Evolutionary conservation across 1,140 invertebrate genomes (phyloP).

Genomic region (Cotesia chilonis): DNA sequence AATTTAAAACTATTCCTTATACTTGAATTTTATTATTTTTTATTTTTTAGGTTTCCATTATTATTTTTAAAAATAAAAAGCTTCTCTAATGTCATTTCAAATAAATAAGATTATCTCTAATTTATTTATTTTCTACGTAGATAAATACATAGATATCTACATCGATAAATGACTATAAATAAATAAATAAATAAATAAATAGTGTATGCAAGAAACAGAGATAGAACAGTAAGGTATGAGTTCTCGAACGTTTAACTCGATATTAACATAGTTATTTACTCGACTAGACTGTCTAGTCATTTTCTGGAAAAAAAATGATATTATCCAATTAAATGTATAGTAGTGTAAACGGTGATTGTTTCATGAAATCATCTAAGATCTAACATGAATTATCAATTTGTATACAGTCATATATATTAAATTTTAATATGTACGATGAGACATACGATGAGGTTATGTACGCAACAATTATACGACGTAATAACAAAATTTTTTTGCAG

Average conservation of each 20-base stretch:
- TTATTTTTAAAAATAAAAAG: slow-evolving; percentile 9
- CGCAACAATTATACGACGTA: slow-evolving; percentile 12
- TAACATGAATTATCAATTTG: not conserved
- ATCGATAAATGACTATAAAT: not conserved
- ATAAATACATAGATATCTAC: not conserved
- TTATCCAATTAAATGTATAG: too few species aligned
- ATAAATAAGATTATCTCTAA: slow-evolving; percentile 1
- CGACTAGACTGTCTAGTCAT: too few species aligned
- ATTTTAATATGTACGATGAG: too few species aligned
- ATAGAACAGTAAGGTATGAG: too few species aligned
- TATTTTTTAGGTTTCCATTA: slow-evolving; percentile 14
- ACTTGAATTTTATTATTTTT: slow-evolving; percentile 6
- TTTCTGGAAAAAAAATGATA: too few species aligned
- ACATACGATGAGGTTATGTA: slow-evolving; percentile 36
- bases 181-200: not conserved
- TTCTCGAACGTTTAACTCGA: too few species aligned
- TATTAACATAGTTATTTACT: too few species aligned
- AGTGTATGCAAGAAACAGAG: too few species aligned
- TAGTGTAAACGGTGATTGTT: too few species aligned
- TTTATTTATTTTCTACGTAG: not conserved
- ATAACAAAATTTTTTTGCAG: not conserved
- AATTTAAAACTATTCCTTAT: slow-evolving; percentile 58
- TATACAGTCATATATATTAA: too few species aligned
- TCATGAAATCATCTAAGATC: too few species aligned
- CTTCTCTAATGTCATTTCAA: not conserved